Evolutionary conservation across 1,140 invertebrate genomes (phyloP), one percentile per base, ranked within the genome.

Genomic region (Muscidifurax raptorellus): DNA sequence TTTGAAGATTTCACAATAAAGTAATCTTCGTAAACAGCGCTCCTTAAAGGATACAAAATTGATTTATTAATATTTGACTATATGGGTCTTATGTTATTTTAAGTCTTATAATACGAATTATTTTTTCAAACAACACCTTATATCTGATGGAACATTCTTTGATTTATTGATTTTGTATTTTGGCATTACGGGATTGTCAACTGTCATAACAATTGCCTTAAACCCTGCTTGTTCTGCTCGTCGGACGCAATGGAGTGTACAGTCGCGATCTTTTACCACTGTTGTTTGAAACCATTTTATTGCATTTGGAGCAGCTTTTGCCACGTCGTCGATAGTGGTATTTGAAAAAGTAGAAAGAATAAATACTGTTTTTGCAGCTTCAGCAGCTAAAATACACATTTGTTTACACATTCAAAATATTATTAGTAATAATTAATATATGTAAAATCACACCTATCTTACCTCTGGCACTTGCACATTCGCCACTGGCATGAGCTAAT

Each of bases 261-360:
- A 92, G 30, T 96, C 92, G 74, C 97, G 95, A 89, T 98, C 96
- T 86, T 94, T 96, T 89, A 97, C 98, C 86, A 99, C 96, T 87
- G 98, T 98, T 0, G 99, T 93, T 90, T 99, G 97, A 90, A 98
- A 98, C 97, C 97, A 98, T 91, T 97, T 97, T 18, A 95, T 93
- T 0, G 95, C 95, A 22, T 95, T 91, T 7, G 97, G 97, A 3
- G 97, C 96, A 7, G 95, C 95, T 84, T 94, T 88, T 0, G 96
- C 96, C 1, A 99, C 95, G 91, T 99, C 97, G 94, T 99, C 98
- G 75, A 99, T 94, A 30, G 96, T 97, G 83, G 95, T 96, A 0
- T 97, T 99, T 0, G 97, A 95, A 72, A 98, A 94, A 1, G 98
- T 99, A 85, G 97, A 98, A 67, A 98, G 92, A 59, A 96, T 98